Percentiles rank a stretch among this genome's conserved stretches.
Evolutionary conservation across 1,140 invertebrate species (phyloP).

Genomic region (Vollenhovia emeryi): DNA sequence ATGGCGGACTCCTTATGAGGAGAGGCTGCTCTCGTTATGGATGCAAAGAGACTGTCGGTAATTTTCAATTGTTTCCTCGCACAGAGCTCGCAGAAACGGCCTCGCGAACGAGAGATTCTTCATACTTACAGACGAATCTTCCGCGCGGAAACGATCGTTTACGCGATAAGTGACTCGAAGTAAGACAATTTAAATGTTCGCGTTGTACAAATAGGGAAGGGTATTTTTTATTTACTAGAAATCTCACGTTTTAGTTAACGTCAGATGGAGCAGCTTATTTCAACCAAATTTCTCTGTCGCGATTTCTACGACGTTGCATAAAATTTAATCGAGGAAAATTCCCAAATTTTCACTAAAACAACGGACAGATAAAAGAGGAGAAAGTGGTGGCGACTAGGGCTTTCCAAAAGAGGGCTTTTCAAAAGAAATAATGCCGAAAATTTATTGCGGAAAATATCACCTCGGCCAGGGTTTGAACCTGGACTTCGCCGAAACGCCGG

Average conservation of each 20-base stretch:
- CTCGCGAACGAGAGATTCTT: constrained; percentile 30
- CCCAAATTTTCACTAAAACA: not conserved
- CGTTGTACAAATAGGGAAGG: not conserved
- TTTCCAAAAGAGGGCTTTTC: not conserved
- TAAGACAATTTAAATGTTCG: not conserved
- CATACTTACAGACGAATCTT: not conserved
- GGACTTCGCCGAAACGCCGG: no score
- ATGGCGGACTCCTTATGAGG: constrained; percentile 73
- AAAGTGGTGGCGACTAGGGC: not conserved
- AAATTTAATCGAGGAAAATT: not conserved
- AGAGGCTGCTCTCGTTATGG: constrained; percentile 72
- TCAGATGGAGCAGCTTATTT: not conserved
- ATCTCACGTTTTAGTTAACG: not conserved
- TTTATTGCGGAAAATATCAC: no score
- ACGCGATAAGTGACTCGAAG: not conserved
- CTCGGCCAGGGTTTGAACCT: no score
- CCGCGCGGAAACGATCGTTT: not conserved
- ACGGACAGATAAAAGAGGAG: not conserved
- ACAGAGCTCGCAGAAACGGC: constrained; percentile 55
- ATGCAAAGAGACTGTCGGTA: constrained; percentile 70
- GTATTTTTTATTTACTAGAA: not conserved
- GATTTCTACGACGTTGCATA: not conserved
- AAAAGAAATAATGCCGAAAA: no score
- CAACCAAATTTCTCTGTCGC: not conserved
- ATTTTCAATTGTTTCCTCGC: constrained; percentile 75